These are phyloP conservation scores for Montipora foliosa DNA, from an alignment of 64 coral and sea anemone genomes.

Conservation along the genomic window DNA sequence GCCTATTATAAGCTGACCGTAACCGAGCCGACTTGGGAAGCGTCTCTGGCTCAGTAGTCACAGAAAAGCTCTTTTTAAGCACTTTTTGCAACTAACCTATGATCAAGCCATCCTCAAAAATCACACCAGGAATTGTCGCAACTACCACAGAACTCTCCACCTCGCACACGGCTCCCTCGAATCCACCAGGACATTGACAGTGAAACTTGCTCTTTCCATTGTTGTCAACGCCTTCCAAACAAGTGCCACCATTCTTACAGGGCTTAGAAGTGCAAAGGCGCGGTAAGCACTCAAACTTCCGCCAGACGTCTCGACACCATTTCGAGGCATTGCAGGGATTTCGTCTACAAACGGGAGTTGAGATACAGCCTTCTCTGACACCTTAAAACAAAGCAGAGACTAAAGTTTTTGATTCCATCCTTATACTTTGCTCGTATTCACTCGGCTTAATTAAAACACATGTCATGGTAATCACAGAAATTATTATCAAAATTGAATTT, in stretches of 20 bases:
- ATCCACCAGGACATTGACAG: constrained; percentile 70
- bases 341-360: constrained; percentile 55
- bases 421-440: neutral
- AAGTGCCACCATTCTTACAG: constrained; percentile 87
- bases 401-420: neutral
- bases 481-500: no score
- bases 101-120: constrained; percentile 56
- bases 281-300: constrained; percentile 72
- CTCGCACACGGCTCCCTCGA: constrained; percentile 80
- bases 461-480: no score
- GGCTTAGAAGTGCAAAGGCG: constrained; percentile 69
- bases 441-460: no score
- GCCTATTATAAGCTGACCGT: no score
- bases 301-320: constrained; percentile 93
- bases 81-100: constrained; percentile 61
- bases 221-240: constrained; percentile 77
- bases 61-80: no score
- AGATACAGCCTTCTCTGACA: constrained; percentile 73
- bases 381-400: constrained; percentile 55
- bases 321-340: constrained; percentile 42
- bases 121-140: constrained; percentile 15
- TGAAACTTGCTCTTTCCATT: constrained; percentile 72
- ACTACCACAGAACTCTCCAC: constrained; percentile 71
- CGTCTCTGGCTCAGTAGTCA: neutral
- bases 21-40: no score